Evolutionary conservation across 2,888 invertebrate genomes (phyloP).

Genomic region (Uloborus plumipes): DNA sequence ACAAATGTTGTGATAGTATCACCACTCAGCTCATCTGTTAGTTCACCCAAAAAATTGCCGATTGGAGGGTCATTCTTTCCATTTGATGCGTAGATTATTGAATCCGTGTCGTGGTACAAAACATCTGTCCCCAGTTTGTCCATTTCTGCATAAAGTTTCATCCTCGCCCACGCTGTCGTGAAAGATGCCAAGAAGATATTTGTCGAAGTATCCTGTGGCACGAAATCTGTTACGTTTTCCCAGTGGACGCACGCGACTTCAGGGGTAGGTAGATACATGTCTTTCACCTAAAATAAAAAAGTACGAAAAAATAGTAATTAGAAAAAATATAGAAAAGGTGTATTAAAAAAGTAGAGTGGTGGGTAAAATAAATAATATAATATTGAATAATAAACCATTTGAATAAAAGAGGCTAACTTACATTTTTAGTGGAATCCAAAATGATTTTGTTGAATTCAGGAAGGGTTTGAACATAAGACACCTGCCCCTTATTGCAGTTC

Average conservation of each 20-base stretch:
- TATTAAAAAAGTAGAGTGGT: too few relatives aligned
- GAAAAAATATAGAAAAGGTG: too few relatives aligned
- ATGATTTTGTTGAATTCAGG: too few relatives aligned
- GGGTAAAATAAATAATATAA: too few relatives aligned
- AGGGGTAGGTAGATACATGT: too few relatives aligned
- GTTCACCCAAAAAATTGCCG: background rate
- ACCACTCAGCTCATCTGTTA: background rate
- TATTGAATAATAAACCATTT: too few relatives aligned
- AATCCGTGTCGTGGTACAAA: background rate
- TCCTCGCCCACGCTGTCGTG: background rate
- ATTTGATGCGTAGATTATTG: background rate
- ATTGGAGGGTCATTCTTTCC: background rate
- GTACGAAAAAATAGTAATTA: too few relatives aligned
- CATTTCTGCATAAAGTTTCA: background rate
- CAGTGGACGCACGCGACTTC: background rate
- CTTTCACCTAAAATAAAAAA: too few relatives aligned
- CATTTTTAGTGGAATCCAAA: too few relatives aligned
- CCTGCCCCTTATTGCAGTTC: too few relatives aligned
- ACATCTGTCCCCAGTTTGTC: background rate
- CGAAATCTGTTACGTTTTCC: background rate
- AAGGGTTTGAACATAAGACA: too few relatives aligned
- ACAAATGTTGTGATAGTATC: background rate
- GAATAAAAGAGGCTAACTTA: too few relatives aligned
- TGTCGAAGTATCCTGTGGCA: background rate
- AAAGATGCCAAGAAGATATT: background rate